phyloP scores from a whole-genome alignment of 1,140 invertebrate genomes.

The Kradibia gibbosae region DNA sequence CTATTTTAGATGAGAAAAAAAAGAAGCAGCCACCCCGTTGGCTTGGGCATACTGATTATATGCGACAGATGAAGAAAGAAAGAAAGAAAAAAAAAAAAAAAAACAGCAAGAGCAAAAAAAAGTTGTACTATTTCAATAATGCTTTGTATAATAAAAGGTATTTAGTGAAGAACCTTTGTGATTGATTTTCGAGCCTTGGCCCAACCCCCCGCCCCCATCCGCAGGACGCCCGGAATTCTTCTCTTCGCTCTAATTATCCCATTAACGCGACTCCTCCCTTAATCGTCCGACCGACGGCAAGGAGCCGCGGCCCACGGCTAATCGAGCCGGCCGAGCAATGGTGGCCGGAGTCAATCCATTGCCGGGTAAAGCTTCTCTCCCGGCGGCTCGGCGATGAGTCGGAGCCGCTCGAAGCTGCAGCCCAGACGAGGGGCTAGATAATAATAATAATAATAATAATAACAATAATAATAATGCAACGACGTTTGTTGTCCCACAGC shows the following conservation, averaged over 20 bases:
- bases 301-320: too few relatives aligned
- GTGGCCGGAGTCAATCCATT: too few relatives aligned
- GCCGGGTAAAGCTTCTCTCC: too few relatives aligned
- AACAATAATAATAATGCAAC: too few relatives aligned
- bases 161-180: slow-evolving; percentile 58
- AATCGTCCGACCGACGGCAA: background rate
- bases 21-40: background rate
- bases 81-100: slow-evolving; percentile 1
- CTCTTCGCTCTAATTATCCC: too few relatives aligned
- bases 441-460: too few relatives aligned
- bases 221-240: too few relatives aligned
- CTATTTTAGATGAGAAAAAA: slow-evolving; percentile 43
- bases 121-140: slow-evolving; percentile 67
- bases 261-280: too few relatives aligned
- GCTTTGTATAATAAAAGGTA: slow-evolving; percentile 71
- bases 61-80: slow-evolving; percentile 26
- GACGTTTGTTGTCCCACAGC: slow-evolving; percentile 71
- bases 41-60: slow-evolving; percentile 33
- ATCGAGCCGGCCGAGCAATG: too few relatives aligned
- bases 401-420: too few relatives aligned
- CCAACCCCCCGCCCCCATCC: background rate
- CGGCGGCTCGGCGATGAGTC: too few relatives aligned
- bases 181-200: slow-evolving; percentile 20
- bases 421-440: background rate
- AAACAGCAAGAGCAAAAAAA: slow-evolving; percentile 38